Evolutionary conservation across 2,113 vertebrate genomes (phyloP).

Genomic region (Oceanodroma tethys): DNA sequence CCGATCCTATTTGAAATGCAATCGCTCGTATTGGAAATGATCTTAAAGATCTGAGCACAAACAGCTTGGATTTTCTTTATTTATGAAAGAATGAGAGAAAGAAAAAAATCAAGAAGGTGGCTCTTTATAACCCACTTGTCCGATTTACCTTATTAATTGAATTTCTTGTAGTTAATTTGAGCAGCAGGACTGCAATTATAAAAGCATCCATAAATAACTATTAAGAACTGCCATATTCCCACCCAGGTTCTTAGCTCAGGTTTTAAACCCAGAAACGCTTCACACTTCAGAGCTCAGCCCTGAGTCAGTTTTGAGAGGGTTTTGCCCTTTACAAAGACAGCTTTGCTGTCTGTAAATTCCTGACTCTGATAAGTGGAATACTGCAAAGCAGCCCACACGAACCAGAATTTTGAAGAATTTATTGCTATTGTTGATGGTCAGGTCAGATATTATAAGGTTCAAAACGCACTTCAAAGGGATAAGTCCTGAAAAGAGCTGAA

Average conservation of each 20-base stretch:
- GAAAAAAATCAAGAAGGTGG: neutral
- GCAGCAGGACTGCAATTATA: neutral
- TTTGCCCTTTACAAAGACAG: neutral
- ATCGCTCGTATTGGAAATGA: neutral
- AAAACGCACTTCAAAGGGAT: neutral
- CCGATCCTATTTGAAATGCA: neutral
- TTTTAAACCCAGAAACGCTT: neutral
- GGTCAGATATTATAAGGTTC: neutral
- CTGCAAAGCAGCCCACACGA: neutral
- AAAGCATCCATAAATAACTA: neutral
- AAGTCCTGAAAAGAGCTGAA: neutral
- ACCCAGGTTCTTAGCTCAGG: neutral
- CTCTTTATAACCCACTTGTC: neutral
- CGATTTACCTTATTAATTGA: neutral
- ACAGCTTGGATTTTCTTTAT: conserved; percentile 30
- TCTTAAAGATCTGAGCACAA: conserved; percentile 12
- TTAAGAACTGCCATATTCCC: neutral
- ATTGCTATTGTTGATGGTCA: neutral
- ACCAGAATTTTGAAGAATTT: neutral
- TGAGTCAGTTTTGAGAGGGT: neutral
- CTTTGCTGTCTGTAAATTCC: neutral
- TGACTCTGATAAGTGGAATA: neutral
- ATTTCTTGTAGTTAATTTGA: conserved; percentile 9
- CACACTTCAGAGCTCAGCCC: neutral
- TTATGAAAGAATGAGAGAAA: conserved; percentile 5